A percentile compares a stretch with the other conserved stretches of the same genome.
These are phyloP conservation scores for Thermophis baileyi DNA, from an alignment of 2,113 vertebrate genomes.

Conservation along the genomic window DNA sequence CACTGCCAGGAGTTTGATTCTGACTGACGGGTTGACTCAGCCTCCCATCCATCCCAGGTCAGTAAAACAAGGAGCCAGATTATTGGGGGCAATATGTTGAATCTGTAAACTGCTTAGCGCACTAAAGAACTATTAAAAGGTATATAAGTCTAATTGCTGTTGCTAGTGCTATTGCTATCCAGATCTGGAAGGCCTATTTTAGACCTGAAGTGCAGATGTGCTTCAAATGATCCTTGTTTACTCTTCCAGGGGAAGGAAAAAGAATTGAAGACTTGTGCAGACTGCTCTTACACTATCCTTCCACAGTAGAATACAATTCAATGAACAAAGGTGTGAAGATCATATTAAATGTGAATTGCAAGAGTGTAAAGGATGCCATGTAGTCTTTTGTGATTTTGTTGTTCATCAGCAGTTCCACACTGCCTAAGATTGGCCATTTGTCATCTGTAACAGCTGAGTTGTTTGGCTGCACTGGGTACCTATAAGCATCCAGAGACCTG, in stretches of 20 bases:
- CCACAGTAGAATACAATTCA: not conserved
- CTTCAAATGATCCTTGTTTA: not conserved
- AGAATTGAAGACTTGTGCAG: not conserved
- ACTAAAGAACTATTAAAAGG: not conserved
- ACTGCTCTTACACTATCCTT: not conserved
- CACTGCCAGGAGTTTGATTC: not conserved
- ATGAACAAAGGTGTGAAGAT: not conserved
- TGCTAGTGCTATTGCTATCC: not conserved
- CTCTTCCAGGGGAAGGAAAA: not conserved
- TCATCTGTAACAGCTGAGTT: not conserved
- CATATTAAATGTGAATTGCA: not conserved
- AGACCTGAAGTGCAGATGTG: not conserved
- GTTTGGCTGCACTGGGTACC: not conserved
- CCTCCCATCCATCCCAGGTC: not conserved
- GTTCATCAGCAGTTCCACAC: not conserved
- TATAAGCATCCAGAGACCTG: not conserved
- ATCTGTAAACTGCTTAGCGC: not conserved
- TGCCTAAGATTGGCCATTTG: not conserved
- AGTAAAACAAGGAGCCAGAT: not conserved
- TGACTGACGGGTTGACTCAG: not conserved
- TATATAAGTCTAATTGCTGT: not conserved
- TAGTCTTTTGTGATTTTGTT: not conserved
- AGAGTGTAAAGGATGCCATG: not conserved
- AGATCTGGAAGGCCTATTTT: not conserved
- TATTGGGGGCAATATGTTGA: not conserved